Percentiles rank a stretch among this genome's conserved stretches.
phyloP scores from a whole-genome alignment of 2,797 vertebrate species.

The Sciurus carolinensis region DNA sequence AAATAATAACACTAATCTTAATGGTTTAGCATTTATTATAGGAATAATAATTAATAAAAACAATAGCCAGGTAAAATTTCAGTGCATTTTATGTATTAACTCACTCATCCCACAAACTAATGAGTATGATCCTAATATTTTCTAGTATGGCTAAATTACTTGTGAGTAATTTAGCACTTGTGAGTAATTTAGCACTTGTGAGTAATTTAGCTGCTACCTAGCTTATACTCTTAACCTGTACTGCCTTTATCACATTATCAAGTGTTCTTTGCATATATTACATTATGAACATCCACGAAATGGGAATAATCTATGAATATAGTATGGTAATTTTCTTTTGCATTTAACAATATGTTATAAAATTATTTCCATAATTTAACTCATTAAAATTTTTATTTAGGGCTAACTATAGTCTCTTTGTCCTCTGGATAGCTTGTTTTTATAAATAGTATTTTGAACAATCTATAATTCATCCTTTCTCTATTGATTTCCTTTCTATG shows the following conservation, averaged over 20 bases:
- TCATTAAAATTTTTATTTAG: slow-evolving; percentile 25
- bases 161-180: neutral
- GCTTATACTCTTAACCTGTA: neutral
- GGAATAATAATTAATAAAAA: slow-evolving; percentile 18
- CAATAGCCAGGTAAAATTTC: neutral
- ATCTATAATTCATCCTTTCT: neutral
- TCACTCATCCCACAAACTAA: neutral
- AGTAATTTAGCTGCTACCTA: neutral
- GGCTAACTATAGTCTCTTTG: neutral
- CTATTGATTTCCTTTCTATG: slow-evolving; percentile 31
- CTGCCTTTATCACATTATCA: neutral
- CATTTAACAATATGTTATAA: neutral
- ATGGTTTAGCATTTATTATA: neutral
- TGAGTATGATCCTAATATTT: neutral
- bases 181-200: neutral
- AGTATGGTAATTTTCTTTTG: neutral
- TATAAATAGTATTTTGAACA: slow-evolving; percentile 32
- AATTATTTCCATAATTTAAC: slow-evolving; percentile 21
- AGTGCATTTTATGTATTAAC: slow-evolving; percentile 1
- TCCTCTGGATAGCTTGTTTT: slow-evolving; percentile 31
- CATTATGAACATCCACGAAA: neutral
- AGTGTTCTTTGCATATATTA: neutral
- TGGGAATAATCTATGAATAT: neutral
- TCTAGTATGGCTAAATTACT: neutral
- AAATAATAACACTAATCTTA: slow-evolving; percentile 23